phyloP scores from a whole-genome alignment of 37 sponge, comb jelly and placozoan species.

The Theonella swinhoei region DNA sequence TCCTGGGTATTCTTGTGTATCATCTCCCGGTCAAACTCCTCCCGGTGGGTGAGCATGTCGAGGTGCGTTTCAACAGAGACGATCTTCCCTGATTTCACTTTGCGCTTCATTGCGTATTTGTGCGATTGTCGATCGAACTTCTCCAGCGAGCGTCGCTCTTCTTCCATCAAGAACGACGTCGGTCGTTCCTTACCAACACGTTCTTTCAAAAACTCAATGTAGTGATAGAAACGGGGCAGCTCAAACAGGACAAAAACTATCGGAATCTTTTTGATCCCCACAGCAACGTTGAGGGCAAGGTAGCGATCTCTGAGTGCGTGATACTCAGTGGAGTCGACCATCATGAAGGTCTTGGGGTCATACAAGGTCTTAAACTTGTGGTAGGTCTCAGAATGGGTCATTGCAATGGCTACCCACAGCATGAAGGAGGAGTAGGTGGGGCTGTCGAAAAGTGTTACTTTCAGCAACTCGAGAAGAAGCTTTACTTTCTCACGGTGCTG shows the following conservation, averaged over 20 bases:
- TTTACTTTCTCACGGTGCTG: slow-evolving; percentile 33
- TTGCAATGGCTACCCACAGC: slow-evolving; percentile 62
- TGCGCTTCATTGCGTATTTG: background rate
- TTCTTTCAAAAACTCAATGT: slow-evolving; percentile 47
- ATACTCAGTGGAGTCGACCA: slow-evolving; percentile 45
- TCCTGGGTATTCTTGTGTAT: slow-evolving; percentile 3
- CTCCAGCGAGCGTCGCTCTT: slow-evolving; percentile 8
- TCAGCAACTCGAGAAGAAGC: slow-evolving; percentile 49
- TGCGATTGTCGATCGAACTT: background rate
- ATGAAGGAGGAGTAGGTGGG: slow-evolving; percentile 63
- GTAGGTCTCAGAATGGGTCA: slow-evolving; percentile 69
- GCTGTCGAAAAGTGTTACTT: slow-evolving; percentile 55
- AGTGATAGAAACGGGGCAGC: slow-evolving; percentile 72
- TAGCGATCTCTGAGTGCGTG: slow-evolving; percentile 41
- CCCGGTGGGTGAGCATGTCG: slow-evolving; percentile 19
- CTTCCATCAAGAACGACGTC: slow-evolving; percentile 15
- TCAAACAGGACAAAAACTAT: slow-evolving; percentile 73
- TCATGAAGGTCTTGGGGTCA: slow-evolving; percentile 40
- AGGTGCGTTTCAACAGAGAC: slow-evolving; percentile 38
- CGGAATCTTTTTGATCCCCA: slow-evolving; percentile 69
- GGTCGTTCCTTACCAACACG: slow-evolving; percentile 8
- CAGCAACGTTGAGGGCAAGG: slow-evolving; percentile 49
- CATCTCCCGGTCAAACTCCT: slow-evolving; percentile 33
- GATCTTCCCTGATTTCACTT: slow-evolving; percentile 5
- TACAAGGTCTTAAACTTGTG: slow-evolving; percentile 42